Conservation (phyloP, 2,888 invertebrate genomes). For the Philaethria dido region DNA sequence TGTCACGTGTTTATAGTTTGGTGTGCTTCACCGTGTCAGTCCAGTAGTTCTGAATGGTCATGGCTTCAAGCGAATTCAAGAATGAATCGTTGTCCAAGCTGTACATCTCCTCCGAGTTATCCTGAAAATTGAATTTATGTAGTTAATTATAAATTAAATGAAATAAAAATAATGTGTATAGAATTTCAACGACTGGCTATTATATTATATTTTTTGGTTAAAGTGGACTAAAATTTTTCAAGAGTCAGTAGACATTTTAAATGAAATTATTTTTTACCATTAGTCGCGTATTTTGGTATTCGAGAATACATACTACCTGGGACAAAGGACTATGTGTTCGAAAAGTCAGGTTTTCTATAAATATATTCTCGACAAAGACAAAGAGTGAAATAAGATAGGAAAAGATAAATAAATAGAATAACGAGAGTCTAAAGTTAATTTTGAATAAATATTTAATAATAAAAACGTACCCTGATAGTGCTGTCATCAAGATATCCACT, state of each 20-base stretch:
- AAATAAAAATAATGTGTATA: too few species aligned
- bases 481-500: slow-evolving; percentile 94
- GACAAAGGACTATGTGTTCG: too few species aligned
- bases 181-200: too few species aligned
- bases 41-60: slow-evolving; percentile 98
- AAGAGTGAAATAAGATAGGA: neutral
- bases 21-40: slow-evolving; percentile 96
- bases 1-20: slow-evolving; percentile 86
- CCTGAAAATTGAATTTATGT: slow-evolving; percentile 82
- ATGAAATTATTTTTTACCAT: too few species aligned
- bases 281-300: too few species aligned
- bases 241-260: too few species aligned
- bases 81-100: slow-evolving; percentile 97
- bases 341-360: too few species aligned
- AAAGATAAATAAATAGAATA: neutral
- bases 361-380: too few species aligned
- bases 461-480: slow-evolving; percentile 87
- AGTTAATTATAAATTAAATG: neutral
- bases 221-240: too few species aligned
- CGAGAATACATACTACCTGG: too few species aligned
- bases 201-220: too few species aligned
- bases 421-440: neutral
- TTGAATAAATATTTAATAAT: neutral
- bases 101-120: slow-evolving; percentile 97
- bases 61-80: slow-evolving; percentile 95